Conservation (phyloP, 2,888 invertebrate genomes). For the Xylocampa areola region DNA sequence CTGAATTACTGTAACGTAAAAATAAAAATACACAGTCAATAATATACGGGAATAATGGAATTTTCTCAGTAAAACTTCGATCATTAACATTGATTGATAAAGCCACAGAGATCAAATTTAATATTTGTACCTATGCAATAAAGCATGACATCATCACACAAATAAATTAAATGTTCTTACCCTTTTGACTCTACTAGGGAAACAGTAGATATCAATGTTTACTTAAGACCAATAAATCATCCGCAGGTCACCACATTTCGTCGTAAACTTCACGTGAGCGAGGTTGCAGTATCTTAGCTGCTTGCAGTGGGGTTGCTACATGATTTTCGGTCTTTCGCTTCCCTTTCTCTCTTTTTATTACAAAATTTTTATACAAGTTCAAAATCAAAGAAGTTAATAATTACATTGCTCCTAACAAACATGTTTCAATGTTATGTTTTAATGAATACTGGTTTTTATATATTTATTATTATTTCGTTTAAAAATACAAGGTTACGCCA, state of each 20-base stretch:
- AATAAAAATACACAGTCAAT: too few relatives aligned
- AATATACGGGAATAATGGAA: too few relatives aligned
- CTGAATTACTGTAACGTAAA: too few relatives aligned
- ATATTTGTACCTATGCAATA: too few relatives aligned
- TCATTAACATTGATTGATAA: too few relatives aligned
- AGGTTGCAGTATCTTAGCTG: conserved; percentile 11
- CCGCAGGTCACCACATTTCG: conserved; percentile 30
- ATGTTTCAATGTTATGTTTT: conserved; percentile 13
- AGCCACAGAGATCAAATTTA: too few relatives aligned
- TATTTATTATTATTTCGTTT: conserved; percentile 46
- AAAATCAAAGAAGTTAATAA: too few relatives aligned
- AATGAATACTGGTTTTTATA: conserved; percentile 18
- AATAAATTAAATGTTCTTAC: background rate
- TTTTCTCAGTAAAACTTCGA: too few relatives aligned
- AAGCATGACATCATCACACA: background rate
- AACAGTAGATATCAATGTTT: conserved; percentile 1
- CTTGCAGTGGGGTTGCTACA: background rate
- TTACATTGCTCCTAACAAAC: conserved; percentile 3
- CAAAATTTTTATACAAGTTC: too few relatives aligned
- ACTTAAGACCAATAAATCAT: conserved; percentile 17
- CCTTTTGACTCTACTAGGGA: background rate
- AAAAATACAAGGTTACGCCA: conserved; percentile 55
- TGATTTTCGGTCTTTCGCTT: background rate
- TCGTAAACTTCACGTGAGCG: conserved; percentile 18
- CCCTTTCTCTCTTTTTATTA: too few relatives aligned